These are phyloP conservation scores for Xenentodon cancila DNA, from an alignment of 2,797 vertebrate genomes.

Conservation along the genomic window DNA sequence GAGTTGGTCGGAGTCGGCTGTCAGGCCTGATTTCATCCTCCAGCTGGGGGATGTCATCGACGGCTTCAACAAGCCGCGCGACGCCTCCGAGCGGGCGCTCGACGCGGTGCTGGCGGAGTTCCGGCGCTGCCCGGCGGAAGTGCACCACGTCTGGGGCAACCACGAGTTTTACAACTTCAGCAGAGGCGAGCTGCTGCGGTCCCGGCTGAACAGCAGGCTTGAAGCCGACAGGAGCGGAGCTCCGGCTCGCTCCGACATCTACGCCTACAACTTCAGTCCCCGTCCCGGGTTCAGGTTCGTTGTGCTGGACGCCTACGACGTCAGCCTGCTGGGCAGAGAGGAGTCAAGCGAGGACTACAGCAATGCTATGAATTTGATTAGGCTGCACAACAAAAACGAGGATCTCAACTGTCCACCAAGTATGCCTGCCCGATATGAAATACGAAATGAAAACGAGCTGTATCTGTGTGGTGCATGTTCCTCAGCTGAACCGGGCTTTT, in stretches of 20 bases:
- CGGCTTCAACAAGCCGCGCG: slow-evolving; percentile 82
- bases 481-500: too few species aligned
- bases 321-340: slow-evolving; percentile 88
- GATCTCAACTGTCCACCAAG: slow-evolving; percentile 89
- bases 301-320: slow-evolving; percentile 89
- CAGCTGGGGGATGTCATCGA: slow-evolving; percentile 95
- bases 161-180: slow-evolving; percentile 97
- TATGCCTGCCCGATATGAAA: slow-evolving; percentile 43
- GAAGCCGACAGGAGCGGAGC: not conserved
- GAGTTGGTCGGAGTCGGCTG: slow-evolving; percentile 77
- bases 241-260: slow-evolving; percentile 48
- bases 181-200: slow-evolving; percentile 78
- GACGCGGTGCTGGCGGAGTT: slow-evolving; percentile 81
- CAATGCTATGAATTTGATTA: slow-evolving; percentile 79
- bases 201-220: slow-evolving; percentile 80
- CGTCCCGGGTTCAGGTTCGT: slow-evolving; percentile 84
- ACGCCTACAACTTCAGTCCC: slow-evolving; percentile 90
- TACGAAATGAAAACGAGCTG: too few species aligned
- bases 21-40: slow-evolving; percentile 82
- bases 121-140: slow-evolving; percentile 65
- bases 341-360: slow-evolving; percentile 75
- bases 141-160: slow-evolving; percentile 95
- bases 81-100: slow-evolving; percentile 80
- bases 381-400: slow-evolving; percentile 84
- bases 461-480: too few species aligned